A percentile compares a stretch with the other conserved stretches of the same genome.
Evolutionary conservation across 2,113 vertebrate species (phyloP).

Genomic region (Pampusana beccarii): DNA sequence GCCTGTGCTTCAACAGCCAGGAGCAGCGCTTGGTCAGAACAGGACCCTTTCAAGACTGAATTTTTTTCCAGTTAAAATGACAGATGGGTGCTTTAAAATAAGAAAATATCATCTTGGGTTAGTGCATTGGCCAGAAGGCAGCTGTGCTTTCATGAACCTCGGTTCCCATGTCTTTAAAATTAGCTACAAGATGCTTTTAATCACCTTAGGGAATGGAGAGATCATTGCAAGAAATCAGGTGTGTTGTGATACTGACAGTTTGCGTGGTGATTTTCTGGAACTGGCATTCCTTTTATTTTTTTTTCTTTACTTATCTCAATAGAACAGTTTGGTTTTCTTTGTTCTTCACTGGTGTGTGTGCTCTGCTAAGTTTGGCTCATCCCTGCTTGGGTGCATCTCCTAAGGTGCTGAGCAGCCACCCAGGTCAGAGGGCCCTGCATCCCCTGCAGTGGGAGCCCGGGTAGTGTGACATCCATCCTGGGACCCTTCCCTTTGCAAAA

Average conservation of each 20-base stretch:
- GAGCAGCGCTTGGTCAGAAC: neutral
- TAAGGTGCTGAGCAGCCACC: neutral
- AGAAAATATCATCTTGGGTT: neutral
- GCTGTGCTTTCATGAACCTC: neutral
- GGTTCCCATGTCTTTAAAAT: neutral
- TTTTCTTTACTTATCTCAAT: neutral
- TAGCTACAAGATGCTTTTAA: neutral
- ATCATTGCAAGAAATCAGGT: neutral
- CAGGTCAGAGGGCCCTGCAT: neutral
- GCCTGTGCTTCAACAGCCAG: neutral
- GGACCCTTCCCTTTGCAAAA: neutral
- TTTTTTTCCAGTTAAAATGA: neutral
- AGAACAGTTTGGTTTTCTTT: neutral
- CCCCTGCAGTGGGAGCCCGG: neutral
- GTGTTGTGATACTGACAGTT: neutral
- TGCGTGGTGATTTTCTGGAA: neutral
- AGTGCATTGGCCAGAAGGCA: neutral
- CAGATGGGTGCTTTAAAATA: neutral
- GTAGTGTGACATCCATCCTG: neutral
- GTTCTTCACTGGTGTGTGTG: neutral
- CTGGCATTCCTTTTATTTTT: neutral
- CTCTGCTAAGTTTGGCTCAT: neutral
- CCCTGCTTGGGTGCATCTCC: neutral
- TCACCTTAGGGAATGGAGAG: neutral
- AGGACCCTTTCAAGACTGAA: neutral